Conservation (phyloP, 2,888 invertebrate species). For the Drosophila anceps region DNA sequence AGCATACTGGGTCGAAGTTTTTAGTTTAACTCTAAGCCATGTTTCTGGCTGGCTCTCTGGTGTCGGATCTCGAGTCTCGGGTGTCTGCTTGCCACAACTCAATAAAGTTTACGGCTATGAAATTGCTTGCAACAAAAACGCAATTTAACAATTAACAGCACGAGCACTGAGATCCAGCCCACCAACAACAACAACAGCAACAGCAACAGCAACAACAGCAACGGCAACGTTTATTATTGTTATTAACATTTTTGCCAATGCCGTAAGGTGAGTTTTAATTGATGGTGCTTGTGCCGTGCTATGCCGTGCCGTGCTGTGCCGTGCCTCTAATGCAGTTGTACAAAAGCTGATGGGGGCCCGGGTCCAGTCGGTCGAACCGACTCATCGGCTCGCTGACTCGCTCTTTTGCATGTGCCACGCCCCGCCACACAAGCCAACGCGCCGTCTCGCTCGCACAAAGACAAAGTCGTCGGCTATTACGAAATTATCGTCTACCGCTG, state of each 20-base stretch:
- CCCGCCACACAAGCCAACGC: constrained; percentile 37
- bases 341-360: constrained; percentile 67
- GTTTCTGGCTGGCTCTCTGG: constrained; percentile 2
- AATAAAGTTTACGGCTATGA: constrained; percentile 76
- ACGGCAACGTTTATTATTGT: constrained; percentile 75
- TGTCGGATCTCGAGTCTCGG: constrained; percentile 13
- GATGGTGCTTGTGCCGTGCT: constrained; percentile 62
- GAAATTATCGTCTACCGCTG: constrained; percentile 73
- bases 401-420: constrained; percentile 81
- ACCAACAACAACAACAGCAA: constrained; percentile 28
- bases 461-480: constrained; percentile 74
- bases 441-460: constrained; percentile 61
- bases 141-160: constrained; percentile 81
- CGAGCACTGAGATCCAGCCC: constrained; percentile 51
- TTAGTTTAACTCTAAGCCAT: constrained; percentile 23
- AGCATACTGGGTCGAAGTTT: constrained; percentile 55
- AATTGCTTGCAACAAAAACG: constrained; percentile 79
- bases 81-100: constrained; percentile 67
- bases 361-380: constrained; percentile 20
- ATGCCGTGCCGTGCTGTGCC: constrained; percentile 10
- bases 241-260: constrained; percentile 78
- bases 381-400: constrained; percentile 49
- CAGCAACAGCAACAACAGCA: constrained; percentile 13
- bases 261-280: constrained; percentile 76
- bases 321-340: constrained; percentile 80